Conservation (phyloP, 2,888 invertebrate species). For the Crocallis elinguaria region DNA sequence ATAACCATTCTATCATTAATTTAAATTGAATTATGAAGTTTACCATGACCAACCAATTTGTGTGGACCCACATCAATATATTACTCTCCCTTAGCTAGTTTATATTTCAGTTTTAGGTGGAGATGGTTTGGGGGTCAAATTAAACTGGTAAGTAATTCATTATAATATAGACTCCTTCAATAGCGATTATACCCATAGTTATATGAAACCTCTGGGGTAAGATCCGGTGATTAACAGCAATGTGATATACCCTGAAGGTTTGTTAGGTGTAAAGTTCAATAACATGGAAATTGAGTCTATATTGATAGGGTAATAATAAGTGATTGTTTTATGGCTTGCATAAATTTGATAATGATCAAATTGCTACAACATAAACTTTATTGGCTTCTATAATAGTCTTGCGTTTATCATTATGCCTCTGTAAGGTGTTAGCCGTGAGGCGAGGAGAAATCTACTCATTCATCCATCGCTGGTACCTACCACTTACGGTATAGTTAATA, state of each 20-base stretch:
- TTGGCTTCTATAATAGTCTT: constrained; percentile 2
- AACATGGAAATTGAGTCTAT: constrained; percentile 52
- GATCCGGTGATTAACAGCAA: constrained; percentile 59
- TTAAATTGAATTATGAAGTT: constrained; percentile 55
- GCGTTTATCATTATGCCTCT: no score
- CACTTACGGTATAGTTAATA: no score
- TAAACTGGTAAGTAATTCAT: constrained; percentile 43
- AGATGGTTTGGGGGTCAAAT: constrained; percentile 29
- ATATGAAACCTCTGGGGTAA: constrained; percentile 51
- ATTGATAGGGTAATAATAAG: constrained; percentile 30
- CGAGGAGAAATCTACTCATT: no score
- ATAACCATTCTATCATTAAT: constrained; percentile 49
- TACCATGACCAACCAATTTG: constrained; percentile 36
- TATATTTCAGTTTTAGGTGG: constrained; percentile 18
- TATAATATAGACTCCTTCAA: constrained; percentile 41
- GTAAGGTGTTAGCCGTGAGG: no score
- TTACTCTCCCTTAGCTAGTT: constrained; percentile 17
- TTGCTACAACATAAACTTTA: constrained; percentile 3
- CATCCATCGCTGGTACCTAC: no score
- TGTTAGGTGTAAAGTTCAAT: constrained; percentile 53
- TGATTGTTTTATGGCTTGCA: constrained; percentile 24
- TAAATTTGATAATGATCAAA: neutral
- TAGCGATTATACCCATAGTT: constrained; percentile 29
- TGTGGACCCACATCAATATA: constrained; percentile 31
- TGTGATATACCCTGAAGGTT: constrained; percentile 32